Conservation (phyloP, 2,888 invertebrate species). For the Sminthurinus aureus region DNA sequence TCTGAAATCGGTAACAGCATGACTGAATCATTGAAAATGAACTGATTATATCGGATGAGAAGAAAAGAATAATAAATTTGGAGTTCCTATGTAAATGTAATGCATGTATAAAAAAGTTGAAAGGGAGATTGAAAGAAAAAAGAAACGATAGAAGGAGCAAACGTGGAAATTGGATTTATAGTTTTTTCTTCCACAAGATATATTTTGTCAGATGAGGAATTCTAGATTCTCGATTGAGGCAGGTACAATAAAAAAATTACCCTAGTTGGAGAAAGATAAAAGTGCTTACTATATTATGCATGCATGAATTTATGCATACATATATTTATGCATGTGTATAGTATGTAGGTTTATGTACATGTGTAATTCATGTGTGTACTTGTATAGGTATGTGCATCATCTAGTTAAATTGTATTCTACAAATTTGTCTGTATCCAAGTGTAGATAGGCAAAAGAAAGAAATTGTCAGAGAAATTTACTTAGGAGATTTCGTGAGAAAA, state of each 20-base stretch:
- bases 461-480: neutral
- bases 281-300: neutral
- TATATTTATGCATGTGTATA: neutral
- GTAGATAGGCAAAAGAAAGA: constrained; percentile 1
- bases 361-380: neutral
- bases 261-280: neutral
- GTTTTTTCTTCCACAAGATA: constrained; percentile 8
- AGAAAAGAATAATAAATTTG: no score
- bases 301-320: neutral
- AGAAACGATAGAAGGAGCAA: neutral
- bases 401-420: neutral
- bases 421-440: neutral
- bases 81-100: no score
- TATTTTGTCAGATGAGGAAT: neutral
- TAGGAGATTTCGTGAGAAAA: constrained; percentile 8
- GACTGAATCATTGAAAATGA: constrained; percentile 2
- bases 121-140: neutral
- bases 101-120: neutral
- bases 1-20: constrained; percentile 17
- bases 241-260: neutral
- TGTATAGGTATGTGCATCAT: neutral
- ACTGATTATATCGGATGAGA: no score
- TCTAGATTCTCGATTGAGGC: neutral
- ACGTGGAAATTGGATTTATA: neutral
- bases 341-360: neutral